Evolutionary conservation across 2,113 vertebrate species (phyloP).

Genomic region (Vombatus ursinus): DNA sequence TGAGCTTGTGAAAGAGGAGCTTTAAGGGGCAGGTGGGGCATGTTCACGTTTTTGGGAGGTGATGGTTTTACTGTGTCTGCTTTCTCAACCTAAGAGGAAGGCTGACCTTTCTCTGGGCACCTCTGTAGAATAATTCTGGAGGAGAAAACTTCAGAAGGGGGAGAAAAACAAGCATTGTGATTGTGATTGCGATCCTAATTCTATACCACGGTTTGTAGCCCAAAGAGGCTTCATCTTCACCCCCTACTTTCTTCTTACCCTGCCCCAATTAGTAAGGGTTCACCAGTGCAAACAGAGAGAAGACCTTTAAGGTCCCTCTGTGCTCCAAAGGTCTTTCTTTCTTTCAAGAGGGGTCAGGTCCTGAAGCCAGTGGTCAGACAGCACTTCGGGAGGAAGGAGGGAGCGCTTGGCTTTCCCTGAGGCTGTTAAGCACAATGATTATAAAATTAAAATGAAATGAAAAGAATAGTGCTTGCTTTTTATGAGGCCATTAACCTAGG

Average conservation of each 20-base stretch:
- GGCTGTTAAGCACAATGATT: not conserved
- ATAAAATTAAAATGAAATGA: slow-evolving; percentile 4
- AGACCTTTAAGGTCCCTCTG: not conserved
- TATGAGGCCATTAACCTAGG: not conserved
- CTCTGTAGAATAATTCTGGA: not conserved
- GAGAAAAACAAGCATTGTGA: not conserved
- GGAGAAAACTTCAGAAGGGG: not conserved
- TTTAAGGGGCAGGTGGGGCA: too few species aligned
- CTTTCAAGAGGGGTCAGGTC: not conserved
- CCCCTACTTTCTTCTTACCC: not conserved
- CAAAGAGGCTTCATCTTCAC: not conserved
- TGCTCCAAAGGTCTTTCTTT: not conserved
- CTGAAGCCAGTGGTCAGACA: not conserved
- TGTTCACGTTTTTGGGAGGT: not conserved
- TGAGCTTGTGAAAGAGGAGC: not conserved
- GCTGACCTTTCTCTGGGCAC: not conserved
- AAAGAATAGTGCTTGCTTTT: not conserved
- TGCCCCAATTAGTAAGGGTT: not conserved
- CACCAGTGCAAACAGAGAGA: not conserved
- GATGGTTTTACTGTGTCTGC: not conserved
- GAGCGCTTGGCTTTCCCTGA: not conserved
- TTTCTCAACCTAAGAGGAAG: not conserved
- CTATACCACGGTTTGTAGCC: not conserved
- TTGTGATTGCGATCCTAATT: too few species aligned
- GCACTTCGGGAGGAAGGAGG: not conserved